Base-by-base conservation (phyloP, 2,797 vertebrate genomes). In the Enteromius treurensis region DNA sequence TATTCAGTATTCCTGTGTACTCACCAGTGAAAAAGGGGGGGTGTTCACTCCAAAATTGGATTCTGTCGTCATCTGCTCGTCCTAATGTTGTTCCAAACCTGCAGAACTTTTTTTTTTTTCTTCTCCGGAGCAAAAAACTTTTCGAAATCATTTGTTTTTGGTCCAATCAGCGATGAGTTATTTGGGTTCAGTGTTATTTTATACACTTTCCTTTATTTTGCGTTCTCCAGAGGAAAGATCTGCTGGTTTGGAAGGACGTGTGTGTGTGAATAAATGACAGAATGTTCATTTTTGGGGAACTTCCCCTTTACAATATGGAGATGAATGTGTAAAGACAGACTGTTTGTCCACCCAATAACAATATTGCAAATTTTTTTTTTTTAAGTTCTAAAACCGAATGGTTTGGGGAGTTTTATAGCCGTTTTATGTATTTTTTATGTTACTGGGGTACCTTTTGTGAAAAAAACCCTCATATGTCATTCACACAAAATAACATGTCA, bases 361-460 rank as follows among this genome's bases (percentile, higher is more conserved):
- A 70, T 49, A 49, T 17, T 7, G 42, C n/a, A 2, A 2, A 42
- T 69, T 71, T n/a, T 2, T 15, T 9, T 45, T 26, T 34, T 69
- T 53, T 26, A 23, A 49, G 55, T 53, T 58, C 42, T 64, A 21
- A 75, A 75, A 71, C n/a, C 5, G 45, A 26, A 49, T 21, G 23
- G 53, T 60, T 62, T 34, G 5, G 51, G 21, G 60, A 37, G 53
- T 37, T 82, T 78, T 85, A 45, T 76, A 85, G 65, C 77, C 26
- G 62, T 77, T 62, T 45, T 74, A 81, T 74, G 55, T 34, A 4
- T 4, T 32, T 81, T 81, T 73, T 75, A 53, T 40, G 47, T 81
- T 55, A 34, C 9, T 74, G 29, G 42, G 47, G 53, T 2, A 15
- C 51, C 9, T 9, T 21, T 70, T 26, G 55, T 29, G 32, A 9